Evolutionary conservation across 2,797 vertebrate genomes (phyloP), one percentile per base, ranked within the genome.

Genomic region (Apogon talboti): DNA sequence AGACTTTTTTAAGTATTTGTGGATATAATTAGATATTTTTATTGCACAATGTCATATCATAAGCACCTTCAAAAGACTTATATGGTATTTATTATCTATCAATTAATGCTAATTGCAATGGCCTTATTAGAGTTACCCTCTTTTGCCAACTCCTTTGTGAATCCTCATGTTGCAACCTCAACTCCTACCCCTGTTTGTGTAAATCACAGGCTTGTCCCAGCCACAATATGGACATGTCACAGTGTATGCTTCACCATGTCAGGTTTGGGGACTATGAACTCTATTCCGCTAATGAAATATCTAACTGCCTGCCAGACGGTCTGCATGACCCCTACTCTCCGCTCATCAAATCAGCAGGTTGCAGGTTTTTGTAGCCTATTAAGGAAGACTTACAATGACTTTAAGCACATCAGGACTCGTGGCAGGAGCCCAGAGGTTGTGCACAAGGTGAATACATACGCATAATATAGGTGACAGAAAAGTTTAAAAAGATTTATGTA

Each of bases 291-390:
- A 72, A 71, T 83, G 70, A 60, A 61, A 73, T 57, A 75, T 78
- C 41, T 70, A 67, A 86, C 75, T 78, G 45, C 44, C 49, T 55
- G 58, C 40, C 71, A 79, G 69, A 63, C 13, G 18, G 68, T 62
- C 73, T 58, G 46, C 65, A 28, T 37, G 61, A 77, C 65, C 59
- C 49, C 30, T 28, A 35, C 41, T 67, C 42, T 46, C 40, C 45
- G 46, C 57, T 72, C 66, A 78, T 69, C 44, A 71, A 65, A 74
- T 63, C 74, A 76, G 69, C 65, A 72, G 51, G 69, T 33, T 55
- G 59, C 58, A 51, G n/a, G 33, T 13, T 1, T 59, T 54, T 59
- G 35, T 46, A 60, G 43, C 47, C 37, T 19, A 52, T 56, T 55
- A 67, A 46, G 41, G 9, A 28, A 14, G 55, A 73, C 72, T 51